Conservation (phyloP, 2,797 vertebrate genomes). For the Arctocebus calabarensis region DNA sequence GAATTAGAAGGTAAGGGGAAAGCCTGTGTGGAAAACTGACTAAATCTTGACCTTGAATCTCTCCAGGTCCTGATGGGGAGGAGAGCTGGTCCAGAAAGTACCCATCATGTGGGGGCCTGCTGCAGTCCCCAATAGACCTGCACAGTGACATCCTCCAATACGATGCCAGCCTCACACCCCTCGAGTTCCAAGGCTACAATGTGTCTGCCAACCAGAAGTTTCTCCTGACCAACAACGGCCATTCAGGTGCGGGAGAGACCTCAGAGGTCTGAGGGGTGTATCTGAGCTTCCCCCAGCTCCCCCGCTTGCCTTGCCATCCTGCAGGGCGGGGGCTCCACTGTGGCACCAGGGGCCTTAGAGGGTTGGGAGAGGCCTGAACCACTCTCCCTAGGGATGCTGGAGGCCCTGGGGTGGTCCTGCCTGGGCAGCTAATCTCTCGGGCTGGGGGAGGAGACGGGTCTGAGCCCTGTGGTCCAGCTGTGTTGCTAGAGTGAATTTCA, state of each 20-base stretch:
- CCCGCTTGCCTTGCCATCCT: not conserved
- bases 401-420: not conserved
- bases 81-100: conserved; percentile 92
- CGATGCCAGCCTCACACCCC: conserved; percentile 90
- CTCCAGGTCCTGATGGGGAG: conserved; percentile 92
- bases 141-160: conserved; percentile 93
- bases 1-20: not conserved
- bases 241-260: conserved; percentile 91
- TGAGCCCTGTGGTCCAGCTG: not conserved
- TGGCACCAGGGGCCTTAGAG: not conserved
- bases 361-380: not conserved
- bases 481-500: not conserved
- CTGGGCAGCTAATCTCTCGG: not conserved
- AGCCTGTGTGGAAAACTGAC: not conserved
- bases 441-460: not conserved
- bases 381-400: not conserved
- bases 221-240: conserved; percentile 94
- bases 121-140: conserved; percentile 97
- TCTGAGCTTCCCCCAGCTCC: not conserved
- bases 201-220: conserved; percentile 89
- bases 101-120: conserved; percentile 93
- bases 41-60: conserved; percentile 14
- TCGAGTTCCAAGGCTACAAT: conserved; percentile 93
- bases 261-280: rapidly evolving
- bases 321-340: not conserved